A percentile compares a stretch with the other conserved stretches of the same genome.
Evolutionary conservation across 2,888 invertebrate genomes (phyloP).

Genomic region (Nephrocerus scutellatus): DNA sequence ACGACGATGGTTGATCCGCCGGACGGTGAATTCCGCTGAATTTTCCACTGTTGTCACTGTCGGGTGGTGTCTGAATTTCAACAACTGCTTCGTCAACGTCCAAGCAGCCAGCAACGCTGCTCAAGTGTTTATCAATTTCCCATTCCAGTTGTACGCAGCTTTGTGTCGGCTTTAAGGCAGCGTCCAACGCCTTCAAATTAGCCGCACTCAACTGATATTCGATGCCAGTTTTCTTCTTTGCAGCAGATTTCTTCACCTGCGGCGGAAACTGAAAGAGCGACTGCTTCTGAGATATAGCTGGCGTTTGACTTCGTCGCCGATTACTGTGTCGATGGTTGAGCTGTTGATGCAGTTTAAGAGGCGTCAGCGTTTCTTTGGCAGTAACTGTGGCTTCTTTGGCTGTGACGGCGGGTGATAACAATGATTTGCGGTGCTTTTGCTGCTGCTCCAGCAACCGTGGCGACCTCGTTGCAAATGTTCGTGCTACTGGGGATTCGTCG

Average conservation of each 20-base stretch:
- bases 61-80: not conserved
- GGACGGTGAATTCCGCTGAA: constrained; percentile 11
- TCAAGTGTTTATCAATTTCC: constrained; percentile 43
- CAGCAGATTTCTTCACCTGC: constrained; percentile 7
- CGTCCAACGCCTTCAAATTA: constrained; percentile 32
- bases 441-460: constrained; percentile 14
- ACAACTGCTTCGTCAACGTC: constrained; percentile 19
- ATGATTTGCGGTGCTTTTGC: no score
- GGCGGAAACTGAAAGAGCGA: constrained; percentile 1
- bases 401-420: no score
- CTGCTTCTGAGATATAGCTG: constrained; percentile 15
- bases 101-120: constrained; percentile 27
- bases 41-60: constrained; percentile 1
- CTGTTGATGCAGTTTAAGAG: no score
- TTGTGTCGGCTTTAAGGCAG: constrained; percentile 27
- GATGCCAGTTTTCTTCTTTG: constrained; percentile 33
- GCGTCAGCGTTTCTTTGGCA: no score
- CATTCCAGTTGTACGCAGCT: constrained; percentile 35
- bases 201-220: constrained; percentile 38
- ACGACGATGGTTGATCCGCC: not conserved
- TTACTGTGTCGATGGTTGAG: no score
- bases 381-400: no score
- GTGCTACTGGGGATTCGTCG: constrained; percentile 32
- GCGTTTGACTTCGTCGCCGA: constrained; percentile 16
- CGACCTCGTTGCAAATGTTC: constrained; percentile 23